A percentile compares a stretch with the other conserved stretches of the same genome.
These are phyloP conservation scores for Limosa lapponica DNA, from an alignment of 2,797 vertebrate species.

Conservation along the genomic window DNA sequence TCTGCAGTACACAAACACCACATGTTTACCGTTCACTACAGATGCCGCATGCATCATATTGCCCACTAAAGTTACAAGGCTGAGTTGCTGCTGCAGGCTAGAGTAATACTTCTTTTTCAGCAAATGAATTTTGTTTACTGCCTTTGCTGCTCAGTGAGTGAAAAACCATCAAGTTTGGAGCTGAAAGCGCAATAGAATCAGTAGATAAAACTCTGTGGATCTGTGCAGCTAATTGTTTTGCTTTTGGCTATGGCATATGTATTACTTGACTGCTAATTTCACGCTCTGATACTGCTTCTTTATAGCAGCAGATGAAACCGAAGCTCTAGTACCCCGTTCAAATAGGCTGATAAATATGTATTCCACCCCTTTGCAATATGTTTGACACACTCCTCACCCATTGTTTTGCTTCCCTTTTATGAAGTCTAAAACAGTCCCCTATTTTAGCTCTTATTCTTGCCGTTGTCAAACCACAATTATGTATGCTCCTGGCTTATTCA, in stretches of 20 bases:
- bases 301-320: constrained; percentile 30
- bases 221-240: constrained; percentile 30
- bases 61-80: background rate
- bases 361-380: background rate
- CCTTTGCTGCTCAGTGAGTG: background rate
- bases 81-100: constrained; percentile 15
- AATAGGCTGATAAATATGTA: constrained; percentile 33
- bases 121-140: constrained; percentile 43
- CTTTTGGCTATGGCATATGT: constrained; percentile 53
- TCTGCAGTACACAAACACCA: background rate
- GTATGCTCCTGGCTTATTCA: background rate
- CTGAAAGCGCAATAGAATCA: background rate
- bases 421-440: background rate
- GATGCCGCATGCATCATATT: background rate
- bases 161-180: constrained; percentile 11
- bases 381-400: background rate
- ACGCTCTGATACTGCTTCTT: constrained; percentile 45
- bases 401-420: background rate
- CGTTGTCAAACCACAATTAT: background rate
- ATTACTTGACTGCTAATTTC: constrained; percentile 65
- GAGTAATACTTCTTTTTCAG: background rate
- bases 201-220: constrained; percentile 42
- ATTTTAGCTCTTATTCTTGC: background rate
- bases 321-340: background rate
- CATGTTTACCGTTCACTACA: background rate